Base-by-base conservation (phyloP, 2,797 vertebrate genomes). In the Gobio occitaniae region DNA sequence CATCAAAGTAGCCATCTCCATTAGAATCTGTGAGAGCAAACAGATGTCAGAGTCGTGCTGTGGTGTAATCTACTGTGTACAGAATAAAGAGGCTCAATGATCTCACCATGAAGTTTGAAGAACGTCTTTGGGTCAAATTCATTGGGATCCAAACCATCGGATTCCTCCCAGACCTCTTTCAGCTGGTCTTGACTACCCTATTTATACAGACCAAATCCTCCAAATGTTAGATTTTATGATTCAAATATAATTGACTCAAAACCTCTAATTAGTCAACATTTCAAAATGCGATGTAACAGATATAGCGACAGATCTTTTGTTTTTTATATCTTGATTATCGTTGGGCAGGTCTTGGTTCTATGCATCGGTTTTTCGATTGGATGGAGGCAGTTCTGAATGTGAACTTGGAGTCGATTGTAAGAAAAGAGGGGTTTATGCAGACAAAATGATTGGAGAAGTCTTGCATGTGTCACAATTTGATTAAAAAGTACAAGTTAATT, bases 41-140 rank as follows among this genome's bases (percentile, higher is more conserved):
- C 12, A 82, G 15, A 75, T 59, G 71, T 78, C 54, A 70, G 38
- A 48, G 61, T 68, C 1, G 19, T 59, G 38, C 17, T 69, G 17
- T 56, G 38, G 41, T 38, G 32, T 38, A 16, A 75, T 47, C 50
- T 36, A 16, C 63, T 56, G 59, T 56, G 74, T 21, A 29, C 48
- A 59, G 38, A 69, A 74, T 17, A 32, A 15, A 56, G 21, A 15
- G 44, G 52, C 72, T 82, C 71, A 59, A 13, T 86, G 48, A 59
- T 74, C 89, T 96, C 96, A 99, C 98, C 98, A 1, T 98, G 97
- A 86, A 99, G 93, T 89, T 95, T 98, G 93, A 99, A 99, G 94
- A 99, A 99, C 68, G 97, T 99, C 94, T 97, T 99, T 78, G 97
- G 96, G 85, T 99, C 94, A 93, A 99, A 99, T 89, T 97, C 95